Percentiles rank a stretch among this genome's conserved stretches.
Conservation (phyloP, 1,140 invertebrate genomes). For the Lordiphosa mommai region DNA sequence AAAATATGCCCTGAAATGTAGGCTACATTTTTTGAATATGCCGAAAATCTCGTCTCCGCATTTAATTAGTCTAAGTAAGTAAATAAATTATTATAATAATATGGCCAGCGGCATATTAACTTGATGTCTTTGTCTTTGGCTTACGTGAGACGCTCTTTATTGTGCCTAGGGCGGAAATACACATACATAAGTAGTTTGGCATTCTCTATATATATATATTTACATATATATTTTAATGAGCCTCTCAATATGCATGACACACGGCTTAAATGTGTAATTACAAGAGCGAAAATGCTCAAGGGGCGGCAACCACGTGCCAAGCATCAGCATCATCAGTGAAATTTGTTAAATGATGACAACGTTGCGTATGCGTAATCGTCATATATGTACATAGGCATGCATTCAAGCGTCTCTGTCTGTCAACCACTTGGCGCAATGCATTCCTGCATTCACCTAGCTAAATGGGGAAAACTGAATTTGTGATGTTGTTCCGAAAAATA, state of each 20-base stretch:
- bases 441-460: neutral
- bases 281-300: conserved; percentile 21
- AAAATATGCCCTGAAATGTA: conserved; percentile 63
- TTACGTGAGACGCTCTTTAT: conserved; percentile 15
- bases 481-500: no score
- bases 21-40: conserved; percentile 25
- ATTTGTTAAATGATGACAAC: conserved; percentile 32
- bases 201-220: neutral
- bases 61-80: conserved; percentile 22
- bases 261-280: conserved; percentile 73
- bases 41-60: neutral
- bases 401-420: neutral
- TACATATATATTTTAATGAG: conserved; percentile 55
- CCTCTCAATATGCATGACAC: conserved; percentile 74
- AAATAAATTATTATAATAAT: no score
- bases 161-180: no score
- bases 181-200: neutral
- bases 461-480: no score
- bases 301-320: conserved; percentile 42
- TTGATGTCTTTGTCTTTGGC: no score
- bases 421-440: conserved; percentile 1
- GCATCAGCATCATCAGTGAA: conserved; percentile 27
- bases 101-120: no score
- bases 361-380: conserved; percentile 38
- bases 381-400: neutral